Conservation (phyloP, 2,113 vertebrate species). For the Aleadryas rufinucha region DNA sequence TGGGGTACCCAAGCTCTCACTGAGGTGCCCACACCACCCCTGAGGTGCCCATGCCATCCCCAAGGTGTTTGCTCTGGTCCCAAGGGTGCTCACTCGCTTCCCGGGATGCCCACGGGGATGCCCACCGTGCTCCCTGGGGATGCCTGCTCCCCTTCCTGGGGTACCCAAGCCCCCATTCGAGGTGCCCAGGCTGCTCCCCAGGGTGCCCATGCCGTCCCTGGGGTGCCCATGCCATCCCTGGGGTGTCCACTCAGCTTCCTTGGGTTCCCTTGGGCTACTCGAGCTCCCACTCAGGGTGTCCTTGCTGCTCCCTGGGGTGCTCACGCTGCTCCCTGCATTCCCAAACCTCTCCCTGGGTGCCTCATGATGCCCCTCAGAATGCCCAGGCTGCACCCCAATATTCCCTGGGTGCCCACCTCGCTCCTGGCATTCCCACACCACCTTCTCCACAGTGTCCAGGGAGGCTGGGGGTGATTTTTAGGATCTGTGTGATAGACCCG, state of each 20-base stretch:
- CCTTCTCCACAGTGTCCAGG: background rate
- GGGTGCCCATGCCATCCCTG: background rate
- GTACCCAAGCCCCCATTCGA: no score
- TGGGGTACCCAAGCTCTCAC: no score
- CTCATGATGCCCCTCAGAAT: no score
- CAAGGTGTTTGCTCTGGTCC: background rate
- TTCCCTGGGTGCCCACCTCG: accelerated
- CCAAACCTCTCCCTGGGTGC: background rate
- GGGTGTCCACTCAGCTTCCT: background rate
- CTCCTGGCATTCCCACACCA: accelerated
- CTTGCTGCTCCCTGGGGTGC: background rate
- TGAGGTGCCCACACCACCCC: accelerated
- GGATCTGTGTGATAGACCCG: accelerated
- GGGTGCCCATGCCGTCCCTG: background rate
- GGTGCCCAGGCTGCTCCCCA: background rate
- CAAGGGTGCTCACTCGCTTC: background rate
- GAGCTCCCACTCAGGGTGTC: background rate
- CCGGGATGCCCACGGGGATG: background rate
- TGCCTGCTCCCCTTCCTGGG: background rate
- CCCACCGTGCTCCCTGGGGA: background rate
- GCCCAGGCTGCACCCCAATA: background rate
- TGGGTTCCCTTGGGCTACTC: no score
- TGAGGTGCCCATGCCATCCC: no score
- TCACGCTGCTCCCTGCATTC: background rate
- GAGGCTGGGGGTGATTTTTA: background rate